phyloP scores from a whole-genome alignment of 1,140 invertebrate species.

The Archegozetes longisetosus region DNA sequence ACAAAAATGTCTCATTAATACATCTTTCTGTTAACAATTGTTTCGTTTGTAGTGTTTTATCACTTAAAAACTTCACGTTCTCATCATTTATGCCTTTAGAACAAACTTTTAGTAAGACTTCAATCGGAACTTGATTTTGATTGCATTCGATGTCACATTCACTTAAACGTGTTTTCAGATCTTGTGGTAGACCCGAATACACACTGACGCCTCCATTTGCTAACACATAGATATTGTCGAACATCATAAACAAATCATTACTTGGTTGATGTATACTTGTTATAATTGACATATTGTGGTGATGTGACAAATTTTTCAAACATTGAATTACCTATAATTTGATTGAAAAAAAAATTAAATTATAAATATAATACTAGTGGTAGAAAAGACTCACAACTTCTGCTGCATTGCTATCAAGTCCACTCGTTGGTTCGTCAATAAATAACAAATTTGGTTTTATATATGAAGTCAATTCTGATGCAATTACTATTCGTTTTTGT shows the following conservation, averaged over 20 bases:
- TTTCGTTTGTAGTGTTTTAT: background rate
- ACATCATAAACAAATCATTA: conserved; percentile 84
- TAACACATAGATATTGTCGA: conserved; percentile 40
- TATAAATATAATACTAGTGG: background rate
- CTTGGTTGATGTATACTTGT: conserved; percentile 95
- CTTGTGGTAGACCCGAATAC: conserved; percentile 22
- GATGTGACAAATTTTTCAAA: conserved; percentile 34
- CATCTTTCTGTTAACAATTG: background rate
- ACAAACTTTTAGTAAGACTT: background rate
- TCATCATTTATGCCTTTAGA: background rate
- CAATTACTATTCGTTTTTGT: conserved; percentile 77
- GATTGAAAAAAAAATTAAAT: background rate
- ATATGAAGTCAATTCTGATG: conserved; percentile 61
- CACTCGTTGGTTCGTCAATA: conserved; percentile 31
- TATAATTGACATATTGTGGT: conserved; percentile 41
- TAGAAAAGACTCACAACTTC: background rate
- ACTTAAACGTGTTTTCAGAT: conserved; percentile 11
- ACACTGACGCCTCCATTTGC: conserved; percentile 22
- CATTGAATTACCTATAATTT: background rate
- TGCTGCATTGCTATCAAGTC: conserved; percentile 43
- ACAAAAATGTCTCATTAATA: background rate
- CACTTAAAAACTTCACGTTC: background rate
- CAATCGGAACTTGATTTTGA: background rate
- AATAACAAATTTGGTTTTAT: conserved; percentile 8
- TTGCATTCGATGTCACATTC: background rate